phyloP scores from a whole-genome alignment of 2,888 invertebrate genomes.

The Callinectes sapidus region DNA sequence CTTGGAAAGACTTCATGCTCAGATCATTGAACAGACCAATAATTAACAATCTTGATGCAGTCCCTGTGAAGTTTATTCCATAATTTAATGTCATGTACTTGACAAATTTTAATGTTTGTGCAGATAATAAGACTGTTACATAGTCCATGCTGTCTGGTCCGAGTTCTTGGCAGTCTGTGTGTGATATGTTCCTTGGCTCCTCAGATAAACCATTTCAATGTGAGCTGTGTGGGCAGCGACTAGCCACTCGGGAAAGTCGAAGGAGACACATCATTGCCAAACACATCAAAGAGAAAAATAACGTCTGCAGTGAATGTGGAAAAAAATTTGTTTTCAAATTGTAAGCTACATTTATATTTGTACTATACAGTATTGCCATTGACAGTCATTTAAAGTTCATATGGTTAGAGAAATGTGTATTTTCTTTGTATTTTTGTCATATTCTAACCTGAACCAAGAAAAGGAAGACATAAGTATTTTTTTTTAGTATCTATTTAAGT shows the following conservation, averaged over 20 bases:
- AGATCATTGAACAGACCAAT: no score
- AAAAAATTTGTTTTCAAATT: conserved; percentile 60
- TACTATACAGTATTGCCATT: background rate
- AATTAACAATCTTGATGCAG: no score
- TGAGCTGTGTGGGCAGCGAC: conserved; percentile 54
- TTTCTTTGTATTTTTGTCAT: background rate
- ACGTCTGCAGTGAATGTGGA: conserved; percentile 53
- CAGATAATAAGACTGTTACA: background rate
- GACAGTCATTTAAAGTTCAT: background rate
- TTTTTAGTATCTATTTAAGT: background rate
- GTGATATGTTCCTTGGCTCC: background rate
- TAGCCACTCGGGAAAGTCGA: conserved; percentile 48
- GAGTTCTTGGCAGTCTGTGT: background rate
- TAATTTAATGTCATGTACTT: background rate
- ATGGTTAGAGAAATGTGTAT: background rate
- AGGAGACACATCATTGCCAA: conserved; percentile 56
- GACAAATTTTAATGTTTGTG: background rate
- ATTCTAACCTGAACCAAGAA: background rate
- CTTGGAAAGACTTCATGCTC: no score
- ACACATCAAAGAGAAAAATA: conserved; percentile 55
- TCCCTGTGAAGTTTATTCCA: background rate
- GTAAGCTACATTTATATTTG: conserved; percentile 39
- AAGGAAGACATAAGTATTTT: no score
- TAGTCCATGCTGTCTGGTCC: background rate
- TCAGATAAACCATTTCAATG: conserved; percentile 36